These are phyloP conservation scores for Linnaemya tessellans DNA, from an alignment of 2,888 invertebrate genomes.

Conservation along the genomic window DNA sequence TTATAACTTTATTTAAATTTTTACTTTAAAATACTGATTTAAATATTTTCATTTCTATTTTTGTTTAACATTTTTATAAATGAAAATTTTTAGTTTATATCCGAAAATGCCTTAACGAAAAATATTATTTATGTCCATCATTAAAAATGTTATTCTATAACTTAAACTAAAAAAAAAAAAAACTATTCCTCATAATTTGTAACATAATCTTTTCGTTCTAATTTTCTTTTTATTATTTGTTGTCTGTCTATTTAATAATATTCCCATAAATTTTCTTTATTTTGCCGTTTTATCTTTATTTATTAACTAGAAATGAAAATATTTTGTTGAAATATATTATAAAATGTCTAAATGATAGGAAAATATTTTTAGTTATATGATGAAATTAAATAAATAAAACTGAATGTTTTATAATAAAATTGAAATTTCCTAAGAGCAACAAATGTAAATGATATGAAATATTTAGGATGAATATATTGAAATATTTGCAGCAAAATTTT, in stretches of 20 bases:
- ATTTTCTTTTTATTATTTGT: slow-evolving; percentile 37
- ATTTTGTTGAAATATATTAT: slow-evolving; percentile 31
- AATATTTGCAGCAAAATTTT: too few relatives aligned
- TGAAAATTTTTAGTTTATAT: too few relatives aligned
- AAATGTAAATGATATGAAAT: neutral
- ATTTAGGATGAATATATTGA: too few relatives aligned
- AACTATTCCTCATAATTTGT: slow-evolving; percentile 33
- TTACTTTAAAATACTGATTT: too few relatives aligned
- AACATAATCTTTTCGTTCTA: slow-evolving; percentile 40
- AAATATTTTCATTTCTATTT: too few relatives aligned
- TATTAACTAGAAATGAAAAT: slow-evolving; percentile 26
- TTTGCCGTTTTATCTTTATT: slow-evolving; percentile 15
- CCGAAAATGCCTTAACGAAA: neutral
- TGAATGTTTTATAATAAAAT: neutral
- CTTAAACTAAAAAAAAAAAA: neutral
- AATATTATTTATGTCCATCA: neutral
- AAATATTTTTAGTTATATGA: slow-evolving; percentile 23
- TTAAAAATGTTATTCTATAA: neutral
- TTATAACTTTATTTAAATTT: too few relatives aligned
- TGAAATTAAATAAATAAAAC: neutral
- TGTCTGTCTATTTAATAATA: neutral
- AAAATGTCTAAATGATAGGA: slow-evolving; percentile 30
- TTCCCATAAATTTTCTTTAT: neutral
- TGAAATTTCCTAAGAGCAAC: neutral
- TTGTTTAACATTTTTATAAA: too few relatives aligned